phyloP scores from a whole-genome alignment of 2,888 invertebrate genomes.

The Amphipyra tragopoginis region DNA sequence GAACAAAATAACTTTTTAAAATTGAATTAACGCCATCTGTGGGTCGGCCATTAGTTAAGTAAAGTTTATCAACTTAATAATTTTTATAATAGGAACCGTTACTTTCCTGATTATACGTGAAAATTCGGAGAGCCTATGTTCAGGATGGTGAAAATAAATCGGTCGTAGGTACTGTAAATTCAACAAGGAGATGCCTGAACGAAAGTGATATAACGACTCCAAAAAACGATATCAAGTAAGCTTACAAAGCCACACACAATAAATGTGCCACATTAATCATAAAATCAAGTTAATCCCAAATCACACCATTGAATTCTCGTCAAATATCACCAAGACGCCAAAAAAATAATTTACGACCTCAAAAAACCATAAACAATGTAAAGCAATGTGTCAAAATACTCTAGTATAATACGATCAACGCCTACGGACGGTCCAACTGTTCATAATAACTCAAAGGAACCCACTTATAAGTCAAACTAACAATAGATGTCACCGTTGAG shows the following conservation, averaged over 20 bases:
- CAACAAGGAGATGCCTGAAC: conserved; percentile 1
- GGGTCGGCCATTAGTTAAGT: no score
- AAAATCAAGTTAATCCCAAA: conserved; percentile 77
- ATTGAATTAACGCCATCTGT: no score
- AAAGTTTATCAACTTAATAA: no score
- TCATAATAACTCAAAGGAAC: conserved; percentile 73
- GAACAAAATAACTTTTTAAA: no score
- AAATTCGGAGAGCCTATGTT: no score
- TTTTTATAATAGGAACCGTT: no score
- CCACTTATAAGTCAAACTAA: conserved; percentile 70
- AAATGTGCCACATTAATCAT: conserved; percentile 78
- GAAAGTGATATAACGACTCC: conserved; percentile 5
- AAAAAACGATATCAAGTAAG: conserved; percentile 26
- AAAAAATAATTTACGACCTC: conserved; percentile 82
- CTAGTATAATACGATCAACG: conserved; percentile 79
- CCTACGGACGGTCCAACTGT: conserved; percentile 66
- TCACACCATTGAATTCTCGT: conserved; percentile 79
- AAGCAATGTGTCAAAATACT: conserved; percentile 88
- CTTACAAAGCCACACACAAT: conserved; percentile 57
- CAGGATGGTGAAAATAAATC: no score
- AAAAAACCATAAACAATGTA: conserved; percentile 83
- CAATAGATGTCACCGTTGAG: conserved; percentile 76
- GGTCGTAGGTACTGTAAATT: neutral
- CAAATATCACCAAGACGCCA: conserved; percentile 68
- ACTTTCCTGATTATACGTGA: no score